Conservation (phyloP, 2,888 invertebrate genomes). For the Liodrosophila aerea region DNA sequence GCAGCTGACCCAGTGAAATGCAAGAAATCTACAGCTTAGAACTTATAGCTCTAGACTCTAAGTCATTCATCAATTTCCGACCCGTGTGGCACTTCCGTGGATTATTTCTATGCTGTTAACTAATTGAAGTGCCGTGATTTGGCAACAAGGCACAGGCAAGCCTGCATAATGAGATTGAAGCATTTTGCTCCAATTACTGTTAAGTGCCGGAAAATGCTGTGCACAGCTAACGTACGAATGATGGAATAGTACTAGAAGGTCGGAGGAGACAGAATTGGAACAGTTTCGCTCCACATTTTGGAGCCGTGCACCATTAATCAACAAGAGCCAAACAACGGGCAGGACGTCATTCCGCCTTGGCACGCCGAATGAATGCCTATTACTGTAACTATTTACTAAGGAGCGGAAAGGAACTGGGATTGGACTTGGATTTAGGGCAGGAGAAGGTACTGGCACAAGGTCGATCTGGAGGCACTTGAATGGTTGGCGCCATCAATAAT, state of each 20-base stretch:
- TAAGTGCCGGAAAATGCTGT: slow-evolving; percentile 74
- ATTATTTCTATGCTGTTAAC: slow-evolving; percentile 65
- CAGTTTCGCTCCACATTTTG: slow-evolving; percentile 29
- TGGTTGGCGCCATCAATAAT: slow-evolving; percentile 65
- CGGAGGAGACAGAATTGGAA: slow-evolving; percentile 7
- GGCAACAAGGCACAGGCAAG: slow-evolving; percentile 8
- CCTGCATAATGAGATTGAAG: slow-evolving; percentile 70
- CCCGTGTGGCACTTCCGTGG: slow-evolving; percentile 30
- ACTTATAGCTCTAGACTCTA: too few relatives aligned
- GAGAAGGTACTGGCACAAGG: slow-evolving; percentile 51
- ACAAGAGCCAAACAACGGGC: slow-evolving; percentile 46
- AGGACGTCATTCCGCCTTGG: slow-evolving; percentile 61
- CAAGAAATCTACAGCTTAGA: too few relatives aligned
- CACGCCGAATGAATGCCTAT: slow-evolving; percentile 68
- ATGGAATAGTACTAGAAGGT: slow-evolving; percentile 35
- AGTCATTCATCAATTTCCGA: slow-evolving; percentile 48
- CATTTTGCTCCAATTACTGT: slow-evolving; percentile 68
- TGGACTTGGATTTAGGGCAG: background rate
- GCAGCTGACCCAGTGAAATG: slow-evolving; percentile 11
- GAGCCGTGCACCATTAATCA: slow-evolving; percentile 68
- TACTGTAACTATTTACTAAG: slow-evolving; percentile 43
- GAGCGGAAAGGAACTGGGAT: background rate
- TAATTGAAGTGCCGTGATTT: slow-evolving; percentile 75
- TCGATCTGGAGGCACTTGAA: slow-evolving; percentile 60
- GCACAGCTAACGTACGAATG: slow-evolving; percentile 50